Conservation (phyloP, 2,888 invertebrate genomes). For the Sphecodes monilicornis region DNA sequence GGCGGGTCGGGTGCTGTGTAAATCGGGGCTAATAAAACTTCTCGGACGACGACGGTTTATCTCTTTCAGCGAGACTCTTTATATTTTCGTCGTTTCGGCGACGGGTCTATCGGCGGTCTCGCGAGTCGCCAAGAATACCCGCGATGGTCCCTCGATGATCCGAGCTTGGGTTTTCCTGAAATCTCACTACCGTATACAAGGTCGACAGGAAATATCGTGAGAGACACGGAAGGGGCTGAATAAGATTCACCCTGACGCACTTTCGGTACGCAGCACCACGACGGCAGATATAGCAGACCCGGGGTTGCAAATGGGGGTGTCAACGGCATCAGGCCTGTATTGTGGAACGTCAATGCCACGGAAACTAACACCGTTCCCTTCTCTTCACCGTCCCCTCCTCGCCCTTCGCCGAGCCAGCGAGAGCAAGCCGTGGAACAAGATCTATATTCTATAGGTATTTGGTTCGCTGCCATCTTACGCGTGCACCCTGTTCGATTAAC, state of each 20-base stretch:
- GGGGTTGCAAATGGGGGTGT: constrained; percentile 79
- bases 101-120: background rate
- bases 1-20: constrained; percentile 18
- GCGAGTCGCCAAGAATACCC: background rate
- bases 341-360: constrained; percentile 83
- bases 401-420: constrained; percentile 44
- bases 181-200: constrained; percentile 28
- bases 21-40: constrained; percentile 40
- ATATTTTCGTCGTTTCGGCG: background rate
- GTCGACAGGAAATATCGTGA: constrained; percentile 70
- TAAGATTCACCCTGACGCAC: constrained; percentile 74
- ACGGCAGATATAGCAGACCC: constrained; percentile 68
- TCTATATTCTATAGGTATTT: constrained; percentile 65
- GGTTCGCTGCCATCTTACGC: constrained; percentile 68
- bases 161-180: background rate
- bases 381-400: constrained; percentile 48
- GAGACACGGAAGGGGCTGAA: constrained; percentile 74
- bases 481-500: constrained; percentile 58
- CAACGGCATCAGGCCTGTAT: constrained; percentile 81
- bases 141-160: background rate
- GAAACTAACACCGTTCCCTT: constrained; percentile 81
- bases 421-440: constrained; percentile 48
- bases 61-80: constrained; percentile 7
- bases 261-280: constrained; percentile 64
- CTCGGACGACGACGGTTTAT: constrained; percentile 15